phyloP scores from a whole-genome alignment of 2,797 vertebrate genomes.

The Galaxias olidus region DNA sequence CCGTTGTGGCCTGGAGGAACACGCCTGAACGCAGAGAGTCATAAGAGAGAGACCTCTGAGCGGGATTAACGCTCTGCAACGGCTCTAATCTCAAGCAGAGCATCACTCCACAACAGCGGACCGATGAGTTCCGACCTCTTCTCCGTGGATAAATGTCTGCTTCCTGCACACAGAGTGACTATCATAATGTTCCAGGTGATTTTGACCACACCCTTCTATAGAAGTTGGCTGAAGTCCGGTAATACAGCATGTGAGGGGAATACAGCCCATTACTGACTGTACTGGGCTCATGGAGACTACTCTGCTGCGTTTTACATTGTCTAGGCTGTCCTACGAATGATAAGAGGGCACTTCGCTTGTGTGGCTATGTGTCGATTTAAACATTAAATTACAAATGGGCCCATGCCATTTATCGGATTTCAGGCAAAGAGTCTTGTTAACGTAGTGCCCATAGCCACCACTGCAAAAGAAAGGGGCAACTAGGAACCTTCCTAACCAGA shows the following conservation, averaged over 20 bases:
- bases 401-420: no score
- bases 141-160: not conserved
- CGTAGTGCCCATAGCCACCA: no score
- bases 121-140: slow-evolving; percentile 37
- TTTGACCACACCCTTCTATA: not conserved
- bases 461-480: no score
- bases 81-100: slow-evolving; percentile 61
- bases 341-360: no score
- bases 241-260: not conserved
- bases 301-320: no score
- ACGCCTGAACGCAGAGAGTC: slow-evolving; percentile 30
- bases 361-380: no score
- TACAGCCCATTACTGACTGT: slow-evolving; percentile 2
- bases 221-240: not conserved
- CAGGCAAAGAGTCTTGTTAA: no score
- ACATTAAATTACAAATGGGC: no score
- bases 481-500: slow-evolving; percentile 38
- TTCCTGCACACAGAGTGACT: not conserved
- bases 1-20: slow-evolving; percentile 7
- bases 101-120: slow-evolving; percentile 42
- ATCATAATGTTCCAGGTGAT: not conserved
- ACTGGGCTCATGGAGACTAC: no score
- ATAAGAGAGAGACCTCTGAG: slow-evolving; percentile 49
- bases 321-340: no score
- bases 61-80: slow-evolving; percentile 59